Conservation (phyloP, 2,113 vertebrate species). For the Macrotis lagotis region DNA sequence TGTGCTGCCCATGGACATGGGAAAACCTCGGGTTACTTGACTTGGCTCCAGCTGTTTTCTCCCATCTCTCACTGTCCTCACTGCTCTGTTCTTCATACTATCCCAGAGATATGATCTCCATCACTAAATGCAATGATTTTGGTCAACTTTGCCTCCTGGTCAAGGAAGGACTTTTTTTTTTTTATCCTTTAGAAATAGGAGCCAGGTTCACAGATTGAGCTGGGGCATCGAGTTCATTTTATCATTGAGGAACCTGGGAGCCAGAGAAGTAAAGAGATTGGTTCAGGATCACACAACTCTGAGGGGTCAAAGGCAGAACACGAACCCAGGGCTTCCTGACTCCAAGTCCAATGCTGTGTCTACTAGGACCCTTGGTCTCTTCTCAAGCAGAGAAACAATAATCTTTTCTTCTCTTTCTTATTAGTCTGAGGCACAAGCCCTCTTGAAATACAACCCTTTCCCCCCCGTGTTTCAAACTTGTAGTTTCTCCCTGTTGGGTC, state of each 20-base stretch:
- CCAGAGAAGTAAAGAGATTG: neutral
- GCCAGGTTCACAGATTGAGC: neutral
- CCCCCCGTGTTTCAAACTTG: accelerated
- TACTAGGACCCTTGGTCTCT: neutral
- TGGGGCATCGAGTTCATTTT: neutral
- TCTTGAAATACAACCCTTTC: neutral
- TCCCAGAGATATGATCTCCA: neutral
- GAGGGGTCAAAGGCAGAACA: neutral
- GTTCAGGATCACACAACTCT: neutral
- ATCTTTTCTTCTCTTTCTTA: neutral
- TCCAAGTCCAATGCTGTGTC: neutral
- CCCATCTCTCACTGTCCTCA: neutral
- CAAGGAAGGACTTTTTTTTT: too few species aligned
- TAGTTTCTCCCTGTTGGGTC: neutral
- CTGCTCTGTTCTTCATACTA: neutral
- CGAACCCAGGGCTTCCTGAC: neutral
- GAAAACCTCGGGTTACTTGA: too few species aligned
- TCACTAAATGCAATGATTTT: neutral
- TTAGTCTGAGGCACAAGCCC: neutral
- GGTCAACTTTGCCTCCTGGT: neutral
- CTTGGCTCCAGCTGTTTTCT: neutral
- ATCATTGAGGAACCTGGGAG: neutral
- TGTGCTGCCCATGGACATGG: neutral
- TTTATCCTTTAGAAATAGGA: neutral
- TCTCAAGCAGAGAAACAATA: neutral